phyloP scores from a whole-genome alignment of 2,113 vertebrate species.

The Zosterops japonicus region DNA sequence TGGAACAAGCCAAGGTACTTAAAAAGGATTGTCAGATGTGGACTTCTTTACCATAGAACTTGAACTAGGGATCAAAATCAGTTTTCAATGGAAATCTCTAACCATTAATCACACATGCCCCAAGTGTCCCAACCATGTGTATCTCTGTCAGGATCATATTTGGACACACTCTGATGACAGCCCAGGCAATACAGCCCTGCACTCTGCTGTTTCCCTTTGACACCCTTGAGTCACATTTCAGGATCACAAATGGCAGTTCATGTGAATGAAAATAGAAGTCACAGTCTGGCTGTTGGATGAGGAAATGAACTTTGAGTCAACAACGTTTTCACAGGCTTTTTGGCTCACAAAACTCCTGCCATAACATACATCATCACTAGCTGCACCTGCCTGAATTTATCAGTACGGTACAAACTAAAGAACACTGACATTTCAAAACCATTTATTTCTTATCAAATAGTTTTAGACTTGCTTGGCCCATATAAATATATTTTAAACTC shows the following conservation, averaged over 20 bases:
- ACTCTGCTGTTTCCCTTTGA: background rate
- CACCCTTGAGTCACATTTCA: fast-evolving
- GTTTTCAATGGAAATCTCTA: background rate
- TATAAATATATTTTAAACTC: background rate
- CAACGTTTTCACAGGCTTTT: background rate
- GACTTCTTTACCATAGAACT: background rate
- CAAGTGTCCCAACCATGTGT: background rate
- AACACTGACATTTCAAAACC: background rate
- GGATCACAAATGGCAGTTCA: background rate
- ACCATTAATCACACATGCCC: background rate
- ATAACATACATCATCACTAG: background rate
- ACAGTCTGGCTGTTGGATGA: background rate
- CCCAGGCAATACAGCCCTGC: background rate
- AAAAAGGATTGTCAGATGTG: background rate
- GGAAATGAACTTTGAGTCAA: background rate
- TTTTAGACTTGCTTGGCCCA: background rate
- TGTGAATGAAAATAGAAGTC: background rate
- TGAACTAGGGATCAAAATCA: background rate
- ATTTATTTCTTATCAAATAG: background rate
- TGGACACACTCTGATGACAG: background rate
- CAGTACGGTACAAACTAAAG: background rate
- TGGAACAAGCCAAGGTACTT: background rate
- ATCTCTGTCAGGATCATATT: background rate
- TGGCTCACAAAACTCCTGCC: background rate
- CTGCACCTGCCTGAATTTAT: background rate